Evolutionary conservation across 2,797 vertebrate species (phyloP).

Genomic region (Spinus pinus): DNA sequence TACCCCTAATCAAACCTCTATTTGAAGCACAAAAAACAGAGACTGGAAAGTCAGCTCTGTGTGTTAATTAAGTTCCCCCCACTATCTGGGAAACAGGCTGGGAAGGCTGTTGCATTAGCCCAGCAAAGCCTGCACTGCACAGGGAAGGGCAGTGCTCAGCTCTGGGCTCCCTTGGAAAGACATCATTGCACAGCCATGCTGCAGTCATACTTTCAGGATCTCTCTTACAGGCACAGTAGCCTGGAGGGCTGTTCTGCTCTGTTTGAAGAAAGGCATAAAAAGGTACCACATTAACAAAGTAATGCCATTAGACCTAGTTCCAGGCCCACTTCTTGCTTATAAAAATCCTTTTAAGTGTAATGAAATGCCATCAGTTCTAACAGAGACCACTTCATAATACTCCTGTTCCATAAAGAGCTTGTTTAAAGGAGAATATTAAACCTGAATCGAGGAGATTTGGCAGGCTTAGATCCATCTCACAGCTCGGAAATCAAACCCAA

Average conservation of each 20-base stretch:
- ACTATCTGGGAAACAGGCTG: not conserved
- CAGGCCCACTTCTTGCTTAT: not conserved
- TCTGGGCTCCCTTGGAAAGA: not conserved
- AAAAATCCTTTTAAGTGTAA: constrained; percentile 33
- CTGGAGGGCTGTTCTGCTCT: not conserved
- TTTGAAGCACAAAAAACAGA: not conserved
- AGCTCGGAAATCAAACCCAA: not conserved
- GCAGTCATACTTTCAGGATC: not conserved
- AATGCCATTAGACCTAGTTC: constrained; percentile 4
- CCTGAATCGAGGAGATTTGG: not conserved
- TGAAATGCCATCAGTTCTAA: constrained; percentile 30
- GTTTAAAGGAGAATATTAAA: constrained; percentile 18
- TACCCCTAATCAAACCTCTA: not conserved
- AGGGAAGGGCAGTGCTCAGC: not conserved
- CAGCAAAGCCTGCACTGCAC: not conserved
- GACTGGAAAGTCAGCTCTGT: not conserved
- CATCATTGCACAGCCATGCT: not conserved
- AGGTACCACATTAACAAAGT: not conserved
- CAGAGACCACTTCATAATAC: not conserved
- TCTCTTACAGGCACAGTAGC: not conserved
- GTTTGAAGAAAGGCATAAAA: not conserved
- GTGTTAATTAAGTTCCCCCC: not conserved
- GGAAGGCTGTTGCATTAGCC: not conserved
- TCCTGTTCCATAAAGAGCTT: not conserved
- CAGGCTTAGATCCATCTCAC: not conserved